Evolutionary conservation across 2,113 vertebrate genomes (phyloP).

Genomic region (Ochotona princeps): DNA sequence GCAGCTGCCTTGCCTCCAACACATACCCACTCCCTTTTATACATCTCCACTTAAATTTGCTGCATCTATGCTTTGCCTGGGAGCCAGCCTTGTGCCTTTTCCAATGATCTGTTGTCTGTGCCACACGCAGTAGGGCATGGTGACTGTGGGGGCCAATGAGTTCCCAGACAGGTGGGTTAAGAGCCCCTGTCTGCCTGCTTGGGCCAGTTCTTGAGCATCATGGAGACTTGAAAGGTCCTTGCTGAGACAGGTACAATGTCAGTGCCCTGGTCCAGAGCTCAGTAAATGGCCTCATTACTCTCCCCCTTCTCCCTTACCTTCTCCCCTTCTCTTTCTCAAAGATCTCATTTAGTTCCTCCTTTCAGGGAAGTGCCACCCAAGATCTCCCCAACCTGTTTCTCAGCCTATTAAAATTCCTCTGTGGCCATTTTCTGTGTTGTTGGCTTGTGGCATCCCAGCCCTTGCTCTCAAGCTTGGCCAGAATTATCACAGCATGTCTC

Average conservation of each 20-base stretch:
- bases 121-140: neutral
- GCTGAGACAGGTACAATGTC: neutral
- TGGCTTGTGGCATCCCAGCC: no score
- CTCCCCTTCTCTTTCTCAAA: neutral
- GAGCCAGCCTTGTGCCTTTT: neutral
- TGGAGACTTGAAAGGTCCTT: neutral
- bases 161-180: neutral
- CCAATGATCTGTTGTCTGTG: accelerated
- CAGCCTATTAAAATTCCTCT: neutral
- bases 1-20: no score
- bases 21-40: neutral
- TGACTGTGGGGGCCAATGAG: neutral
- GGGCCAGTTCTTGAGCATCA: neutral
- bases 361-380: neutral
- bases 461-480: no score
- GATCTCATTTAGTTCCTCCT: neutral
- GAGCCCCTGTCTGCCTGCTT: neutral
- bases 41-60: neutral
- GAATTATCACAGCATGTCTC: no score
- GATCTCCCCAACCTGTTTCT: neutral
- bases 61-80: neutral
- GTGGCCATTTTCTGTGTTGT: no score
- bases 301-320: neutral
- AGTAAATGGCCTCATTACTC: neutral
- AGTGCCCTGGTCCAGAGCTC: no score